Conservation (phyloP, 2,888 invertebrate genomes). For the Sminthurinus aureus region DNA sequence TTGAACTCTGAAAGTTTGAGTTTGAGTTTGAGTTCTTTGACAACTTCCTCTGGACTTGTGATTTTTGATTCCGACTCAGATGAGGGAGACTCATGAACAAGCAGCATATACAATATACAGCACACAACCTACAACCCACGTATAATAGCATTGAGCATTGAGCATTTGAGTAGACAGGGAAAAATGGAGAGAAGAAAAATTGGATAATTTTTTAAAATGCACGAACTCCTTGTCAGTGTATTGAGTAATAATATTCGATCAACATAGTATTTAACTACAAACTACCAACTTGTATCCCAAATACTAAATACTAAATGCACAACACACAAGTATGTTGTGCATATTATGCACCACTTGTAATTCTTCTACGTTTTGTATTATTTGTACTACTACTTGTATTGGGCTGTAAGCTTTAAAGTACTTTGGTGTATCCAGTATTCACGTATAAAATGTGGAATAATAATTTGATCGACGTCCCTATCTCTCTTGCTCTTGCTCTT, state of each 20-base stretch:
- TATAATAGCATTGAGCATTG: too few species aligned
- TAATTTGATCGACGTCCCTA: constrained; percentile 23
- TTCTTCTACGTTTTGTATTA: too few species aligned
- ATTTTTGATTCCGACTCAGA: neutral
- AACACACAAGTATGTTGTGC: too few species aligned
- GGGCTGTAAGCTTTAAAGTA: too few species aligned
- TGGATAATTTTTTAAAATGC: neutral
- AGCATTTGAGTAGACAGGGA: constrained; percentile 6
- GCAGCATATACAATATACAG: too few species aligned
- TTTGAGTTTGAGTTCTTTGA: constrained; percentile 7
- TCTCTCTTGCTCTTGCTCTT: neutral
- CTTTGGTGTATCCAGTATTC: neutral
- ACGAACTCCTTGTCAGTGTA: neutral
- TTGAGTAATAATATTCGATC: neutral
- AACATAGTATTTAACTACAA: neutral
- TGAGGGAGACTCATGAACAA: neutral
- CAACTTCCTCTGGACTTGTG: constrained; percentile 20
- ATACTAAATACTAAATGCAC: too few species aligned
- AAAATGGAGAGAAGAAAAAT: constrained; percentile 21
- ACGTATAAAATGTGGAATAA: neutral
- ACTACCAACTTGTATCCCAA: too few species aligned
- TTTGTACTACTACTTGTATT: too few species aligned
- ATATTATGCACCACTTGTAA: too few species aligned
- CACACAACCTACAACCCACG: too few species aligned
- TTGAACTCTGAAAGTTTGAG: neutral